phyloP scores from a whole-genome alignment of 2,113 vertebrate genomes.

The Hystrix cristata region DNA sequence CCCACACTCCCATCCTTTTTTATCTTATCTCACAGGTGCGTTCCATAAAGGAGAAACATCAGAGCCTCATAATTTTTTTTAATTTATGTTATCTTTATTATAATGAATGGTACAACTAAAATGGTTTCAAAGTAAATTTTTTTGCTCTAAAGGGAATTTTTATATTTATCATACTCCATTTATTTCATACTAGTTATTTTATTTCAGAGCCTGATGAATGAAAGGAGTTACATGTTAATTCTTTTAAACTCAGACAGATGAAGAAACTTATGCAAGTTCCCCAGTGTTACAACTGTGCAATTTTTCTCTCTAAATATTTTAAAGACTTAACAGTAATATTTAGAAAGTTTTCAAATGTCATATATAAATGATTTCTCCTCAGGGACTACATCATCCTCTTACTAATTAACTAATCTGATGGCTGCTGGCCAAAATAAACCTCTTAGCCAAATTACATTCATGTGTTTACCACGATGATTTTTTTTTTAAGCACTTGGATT shows the following conservation, averaged over 20 bases:
- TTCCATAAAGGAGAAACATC: conserved; percentile 22
- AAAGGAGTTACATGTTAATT: conserved; percentile 22
- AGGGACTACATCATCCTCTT: conserved; percentile 39
- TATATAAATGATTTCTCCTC: background rate
- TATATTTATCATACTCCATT: conserved; percentile 47
- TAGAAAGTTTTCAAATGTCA: conserved; percentile 55
- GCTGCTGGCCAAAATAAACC: conserved; percentile 74
- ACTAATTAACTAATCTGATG: conserved; percentile 68
- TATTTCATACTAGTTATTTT: conserved; percentile 53
- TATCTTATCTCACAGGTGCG: background rate
- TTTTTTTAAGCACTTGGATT: conserved; percentile 72
- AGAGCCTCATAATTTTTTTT: background rate
- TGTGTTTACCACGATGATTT: conserved; percentile 63
- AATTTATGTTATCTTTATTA: background rate
- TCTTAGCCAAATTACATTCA: conserved; percentile 67
- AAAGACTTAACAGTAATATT: conserved; percentile 67
- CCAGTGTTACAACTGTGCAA: background rate
- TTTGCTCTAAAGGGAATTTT: background rate
- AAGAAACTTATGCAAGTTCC: conserved; percentile 12
- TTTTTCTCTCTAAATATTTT: conserved; percentile 74
- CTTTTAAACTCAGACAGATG: conserved; percentile 39
- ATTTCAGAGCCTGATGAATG: conserved; percentile 20
- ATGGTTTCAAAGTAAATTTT: background rate
- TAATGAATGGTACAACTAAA: background rate
- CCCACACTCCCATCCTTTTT: background rate